Percentiles rank a stretch among this genome's conserved stretches.
Evolutionary conservation across 2,797 vertebrate genomes (phyloP).

Genomic region (Sebastiscus albofasciatus): DNA sequence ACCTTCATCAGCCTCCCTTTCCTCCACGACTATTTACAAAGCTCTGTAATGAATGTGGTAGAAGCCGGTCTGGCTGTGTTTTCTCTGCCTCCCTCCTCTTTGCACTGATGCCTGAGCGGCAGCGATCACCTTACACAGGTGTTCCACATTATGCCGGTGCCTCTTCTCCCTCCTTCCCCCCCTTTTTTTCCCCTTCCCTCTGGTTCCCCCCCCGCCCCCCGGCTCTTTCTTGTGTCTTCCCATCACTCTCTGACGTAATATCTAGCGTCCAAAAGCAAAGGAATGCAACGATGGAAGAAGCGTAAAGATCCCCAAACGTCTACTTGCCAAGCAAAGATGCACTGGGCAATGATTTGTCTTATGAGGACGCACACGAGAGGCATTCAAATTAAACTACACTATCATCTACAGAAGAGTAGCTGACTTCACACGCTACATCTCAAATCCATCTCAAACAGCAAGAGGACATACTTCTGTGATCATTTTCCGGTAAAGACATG

Average conservation of each 20-base stretch:
- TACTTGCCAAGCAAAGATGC: constrained; percentile 32
- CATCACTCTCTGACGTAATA: constrained; percentile 47
- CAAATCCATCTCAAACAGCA: background rate
- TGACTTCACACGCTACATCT: constrained; percentile 20
- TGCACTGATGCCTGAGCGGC: constrained; percentile 51
- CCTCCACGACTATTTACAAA: constrained; percentile 18
- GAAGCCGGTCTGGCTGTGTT: constrained; percentile 59
- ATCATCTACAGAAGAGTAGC: constrained; percentile 1
- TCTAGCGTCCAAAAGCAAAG: constrained; percentile 33
- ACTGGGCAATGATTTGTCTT: constrained; percentile 31
- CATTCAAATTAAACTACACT: constrained; percentile 4
- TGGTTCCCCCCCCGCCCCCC: constrained; percentile 22
- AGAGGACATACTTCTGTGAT: background rate
- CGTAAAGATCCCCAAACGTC: constrained; percentile 49
- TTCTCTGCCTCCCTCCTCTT: constrained; percentile 53
- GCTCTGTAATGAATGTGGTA: constrained; percentile 62
- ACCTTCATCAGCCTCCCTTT: constrained; percentile 32
- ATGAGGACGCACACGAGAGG: constrained; percentile 21
- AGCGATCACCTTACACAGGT: constrained; percentile 78
- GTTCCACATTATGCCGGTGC: constrained; percentile 75
- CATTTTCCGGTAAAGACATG: too few relatives aligned
- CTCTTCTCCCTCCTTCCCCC: constrained; percentile 9
- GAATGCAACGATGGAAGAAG: constrained; percentile 39
- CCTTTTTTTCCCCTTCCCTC: constrained; percentile 1
- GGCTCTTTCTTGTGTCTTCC: constrained; percentile 48